Evolutionary conservation across 2,113 vertebrate genomes (phyloP).

Genomic region (Sinocyclocheilus anophthalmus): DNA sequence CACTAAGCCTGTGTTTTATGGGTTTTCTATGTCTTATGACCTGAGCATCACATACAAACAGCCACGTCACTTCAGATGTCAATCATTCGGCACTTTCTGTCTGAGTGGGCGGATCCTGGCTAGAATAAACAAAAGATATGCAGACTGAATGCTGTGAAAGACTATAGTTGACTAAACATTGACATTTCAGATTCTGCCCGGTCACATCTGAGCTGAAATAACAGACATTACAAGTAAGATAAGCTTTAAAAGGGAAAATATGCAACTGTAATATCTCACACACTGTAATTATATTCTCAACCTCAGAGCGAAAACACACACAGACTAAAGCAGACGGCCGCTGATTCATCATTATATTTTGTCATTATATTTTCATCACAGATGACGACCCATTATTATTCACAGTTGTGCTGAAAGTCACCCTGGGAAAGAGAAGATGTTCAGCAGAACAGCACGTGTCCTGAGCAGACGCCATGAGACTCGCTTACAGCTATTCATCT

Average conservation of each 20-base stretch:
- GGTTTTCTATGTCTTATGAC: background rate
- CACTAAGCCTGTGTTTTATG: background rate
- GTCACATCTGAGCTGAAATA: background rate
- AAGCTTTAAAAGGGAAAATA: background rate
- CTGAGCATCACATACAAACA: background rate
- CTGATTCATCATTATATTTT: slow-evolving; percentile 5
- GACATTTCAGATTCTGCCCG: background rate
- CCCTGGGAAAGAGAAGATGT: background rate
- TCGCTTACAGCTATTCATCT: background rate
- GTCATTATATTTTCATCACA: slow-evolving; percentile 28
- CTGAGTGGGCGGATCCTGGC: background rate
- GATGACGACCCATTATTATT: background rate
- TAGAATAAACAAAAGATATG: background rate
- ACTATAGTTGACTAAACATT: background rate
- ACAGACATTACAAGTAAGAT: background rate
- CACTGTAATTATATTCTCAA: slow-evolving; percentile 14
- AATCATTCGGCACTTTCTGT: background rate
- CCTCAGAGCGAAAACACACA: background rate
- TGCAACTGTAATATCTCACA: background rate
- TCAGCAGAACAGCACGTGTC: background rate
- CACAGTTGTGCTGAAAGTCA: background rate
- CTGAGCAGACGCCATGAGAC: background rate
- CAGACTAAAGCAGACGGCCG: background rate
- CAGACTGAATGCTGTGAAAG: background rate
- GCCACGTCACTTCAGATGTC: background rate